Evolutionary conservation across 2,888 invertebrate genomes (phyloP).

Genomic region (Lasioglossum lativentre): DNA sequence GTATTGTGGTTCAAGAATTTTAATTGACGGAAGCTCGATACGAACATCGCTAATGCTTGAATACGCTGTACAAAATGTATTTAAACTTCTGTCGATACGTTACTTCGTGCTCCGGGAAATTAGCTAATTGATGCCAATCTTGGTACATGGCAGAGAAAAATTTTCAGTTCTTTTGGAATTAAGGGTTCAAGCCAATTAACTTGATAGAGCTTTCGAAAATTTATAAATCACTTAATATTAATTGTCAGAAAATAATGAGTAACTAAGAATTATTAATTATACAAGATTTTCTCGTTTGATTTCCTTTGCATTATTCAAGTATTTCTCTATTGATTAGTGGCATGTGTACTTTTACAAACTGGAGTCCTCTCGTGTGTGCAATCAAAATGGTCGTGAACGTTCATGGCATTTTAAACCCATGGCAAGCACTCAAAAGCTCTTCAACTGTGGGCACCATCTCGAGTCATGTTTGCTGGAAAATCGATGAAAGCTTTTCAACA

Average conservation of each 20-base stretch:
- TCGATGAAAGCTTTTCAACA: not conserved
- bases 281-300: not conserved
- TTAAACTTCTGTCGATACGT: not conserved
- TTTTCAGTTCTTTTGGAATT: not conserved
- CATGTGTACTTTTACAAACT: not conserved
- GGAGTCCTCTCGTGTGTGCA: not conserved
- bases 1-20: not conserved
- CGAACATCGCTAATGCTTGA: not conserved
- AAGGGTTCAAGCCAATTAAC: not conserved
- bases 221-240: not conserved
- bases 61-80: not conserved
- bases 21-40: not conserved
- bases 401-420: slow-evolving; percentile 6
- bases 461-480: not conserved
- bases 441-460: not conserved
- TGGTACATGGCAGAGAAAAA: not conserved
- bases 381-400: slow-evolving; percentile 1
- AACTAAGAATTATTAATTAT: not conserved
- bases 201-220: not conserved
- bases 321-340: not conserved
- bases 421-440: not conserved
- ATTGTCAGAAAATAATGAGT: not conserved
- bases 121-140: not conserved
- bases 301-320: not conserved
- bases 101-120: not conserved